Evolutionary conservation across 2,797 vertebrate species (phyloP), one percentile per base, ranked within the genome.

Genomic region (Stomatorhinus walkeri): DNA sequence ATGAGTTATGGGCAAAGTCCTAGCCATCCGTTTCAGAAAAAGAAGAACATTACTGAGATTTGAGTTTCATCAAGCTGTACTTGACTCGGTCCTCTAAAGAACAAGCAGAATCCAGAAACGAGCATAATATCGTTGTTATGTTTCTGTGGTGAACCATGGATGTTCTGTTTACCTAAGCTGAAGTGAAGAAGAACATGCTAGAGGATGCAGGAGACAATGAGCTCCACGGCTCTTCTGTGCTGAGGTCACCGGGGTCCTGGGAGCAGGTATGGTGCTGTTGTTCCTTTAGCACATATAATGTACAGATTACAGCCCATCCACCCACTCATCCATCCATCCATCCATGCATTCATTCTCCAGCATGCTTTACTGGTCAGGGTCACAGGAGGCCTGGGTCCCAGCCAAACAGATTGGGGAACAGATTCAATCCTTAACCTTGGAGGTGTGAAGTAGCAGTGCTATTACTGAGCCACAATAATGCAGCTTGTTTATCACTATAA

Each of bases 151-250:
- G 5, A 91, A 91, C 22, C 90, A 90, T 90, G 90, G 88, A 88
- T 52, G 89, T 0, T 84, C 49, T 68, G 51, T 86, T 86, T 36
- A 86, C 22, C 10, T 51, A 46, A 51, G 48, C 83, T 52, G 48
- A 85, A 85, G 48, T 12, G 89, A 93, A 89, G 92, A 93, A 94
- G 89, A 94, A 93, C 92, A 76, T n/a, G 89, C 83, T 46, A 4
- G 36, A 64, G 89, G 91, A 91, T 68, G 87, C 12, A 68, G 24
- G 8, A 68, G 68, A 72, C 91, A 91, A 92, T 91, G 88, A 92
- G 90, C 72, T 56, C 46, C 90, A 81, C 92, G 90, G 91, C 4
- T 89, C 88, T 51, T 81, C 90, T 51, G 59, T 10, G 88, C 90
- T 43, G 87, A 91, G 90, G 88, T 90, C 88, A 79, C 81, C 64